Evolutionary conservation across 2,888 invertebrate species (phyloP).

Genomic region (Drosophila heteroneura): DNA sequence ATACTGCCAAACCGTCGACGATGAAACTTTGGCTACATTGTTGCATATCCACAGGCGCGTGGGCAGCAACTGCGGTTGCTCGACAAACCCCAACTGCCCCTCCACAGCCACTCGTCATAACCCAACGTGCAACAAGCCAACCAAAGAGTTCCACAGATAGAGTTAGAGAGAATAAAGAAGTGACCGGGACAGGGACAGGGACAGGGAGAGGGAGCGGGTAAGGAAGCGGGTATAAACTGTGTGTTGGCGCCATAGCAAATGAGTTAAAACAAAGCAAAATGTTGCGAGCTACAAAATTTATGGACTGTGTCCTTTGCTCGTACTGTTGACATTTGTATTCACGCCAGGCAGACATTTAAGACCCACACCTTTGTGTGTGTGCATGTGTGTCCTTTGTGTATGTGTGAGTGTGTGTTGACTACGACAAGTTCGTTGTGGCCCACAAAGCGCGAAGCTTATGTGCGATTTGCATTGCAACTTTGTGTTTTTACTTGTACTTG

Average conservation of each 20-base stretch:
- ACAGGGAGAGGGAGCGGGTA: neutral
- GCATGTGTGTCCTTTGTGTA: conserved; percentile 1
- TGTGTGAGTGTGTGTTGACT: conserved; percentile 26
- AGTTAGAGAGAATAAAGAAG: neutral
- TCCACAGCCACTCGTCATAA: conserved; percentile 23
- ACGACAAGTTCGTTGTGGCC: conserved; percentile 25
- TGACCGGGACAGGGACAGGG: neutral
- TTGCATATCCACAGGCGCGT: conserved; percentile 71
- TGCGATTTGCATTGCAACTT: conserved; percentile 66
- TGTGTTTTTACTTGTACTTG: conserved; percentile 56
- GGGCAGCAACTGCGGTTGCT: conserved; percentile 46
- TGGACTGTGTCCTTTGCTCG: conserved; percentile 67
- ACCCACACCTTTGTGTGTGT: conserved; percentile 4
- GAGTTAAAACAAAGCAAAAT: conserved; percentile 69
- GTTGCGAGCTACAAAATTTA: conserved; percentile 67
- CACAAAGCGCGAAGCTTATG: conserved; percentile 60
- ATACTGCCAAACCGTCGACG: conserved; percentile 53
- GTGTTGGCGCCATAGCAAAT: conserved; percentile 55
- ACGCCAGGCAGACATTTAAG: conserved; percentile 36
- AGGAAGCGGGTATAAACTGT: neutral
- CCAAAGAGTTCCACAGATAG: conserved; percentile 15
- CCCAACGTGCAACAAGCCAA: conserved; percentile 34
- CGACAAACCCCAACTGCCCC: neutral
- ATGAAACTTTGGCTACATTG: conserved; percentile 70
- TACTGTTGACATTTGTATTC: conserved; percentile 62